Percentiles rank a stretch among this genome's conserved stretches.
These are phyloP conservation scores for Reinhardtius hippoglossoides DNA, from an alignment of 2,113 vertebrate genomes.

Conservation along the genomic window DNA sequence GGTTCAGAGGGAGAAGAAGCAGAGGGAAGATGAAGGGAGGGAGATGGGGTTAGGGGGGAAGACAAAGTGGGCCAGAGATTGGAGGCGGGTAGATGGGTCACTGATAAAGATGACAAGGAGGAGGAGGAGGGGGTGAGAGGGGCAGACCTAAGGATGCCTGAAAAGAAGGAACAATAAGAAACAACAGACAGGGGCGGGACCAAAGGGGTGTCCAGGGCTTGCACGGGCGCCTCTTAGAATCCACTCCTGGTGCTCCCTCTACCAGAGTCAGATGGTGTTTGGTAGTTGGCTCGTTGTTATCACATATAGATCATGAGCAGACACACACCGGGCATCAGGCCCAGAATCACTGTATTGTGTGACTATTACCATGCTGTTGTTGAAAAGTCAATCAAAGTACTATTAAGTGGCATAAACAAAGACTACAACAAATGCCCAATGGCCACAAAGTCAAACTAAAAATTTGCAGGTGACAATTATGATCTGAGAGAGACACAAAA, in stretches of 20 bases:
- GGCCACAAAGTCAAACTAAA: no score
- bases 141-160: background rate
- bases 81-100: background rate
- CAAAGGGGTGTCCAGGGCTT: background rate
- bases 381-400: no score
- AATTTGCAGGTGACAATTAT: no score
- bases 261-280: background rate
- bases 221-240: background rate
- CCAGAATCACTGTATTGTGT: no score
- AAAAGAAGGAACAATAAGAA: background rate
- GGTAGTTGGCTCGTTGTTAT: no score
- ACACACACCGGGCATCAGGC: no score
- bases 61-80: conserved; percentile 24
- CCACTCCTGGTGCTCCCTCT: background rate
- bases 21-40: conserved; percentile 27
- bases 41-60: background rate
- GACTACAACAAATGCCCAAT: no score
- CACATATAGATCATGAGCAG: no score
- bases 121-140: background rate
- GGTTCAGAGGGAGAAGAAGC: conserved; percentile 12
- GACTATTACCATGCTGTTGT: no score
- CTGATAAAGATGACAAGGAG: conserved; percentile 9
- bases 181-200: background rate
- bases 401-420: no score
- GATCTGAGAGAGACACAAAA: no score